These are phyloP conservation scores for Calyptomena viridis DNA, from an alignment of 2,113 vertebrate species.

Conservation along the genomic window DNA sequence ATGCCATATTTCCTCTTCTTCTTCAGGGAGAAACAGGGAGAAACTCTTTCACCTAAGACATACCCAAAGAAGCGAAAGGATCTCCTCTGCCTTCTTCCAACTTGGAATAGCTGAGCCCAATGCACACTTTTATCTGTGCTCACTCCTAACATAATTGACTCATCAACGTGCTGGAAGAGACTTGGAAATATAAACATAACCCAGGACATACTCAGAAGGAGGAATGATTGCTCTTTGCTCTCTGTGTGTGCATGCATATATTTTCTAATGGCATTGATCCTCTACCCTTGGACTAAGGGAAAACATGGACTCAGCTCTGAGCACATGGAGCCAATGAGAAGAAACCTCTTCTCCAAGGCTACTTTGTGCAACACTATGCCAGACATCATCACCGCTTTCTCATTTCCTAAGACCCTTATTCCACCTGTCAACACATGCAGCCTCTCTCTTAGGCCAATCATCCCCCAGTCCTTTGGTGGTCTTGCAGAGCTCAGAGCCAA, in stretches of 20 bases:
- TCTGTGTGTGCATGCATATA: accelerated
- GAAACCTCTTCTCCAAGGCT: not conserved
- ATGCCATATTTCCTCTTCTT: not conserved
- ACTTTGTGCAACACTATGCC: not conserved
- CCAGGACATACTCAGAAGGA: not conserved
- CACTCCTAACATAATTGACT: not conserved
- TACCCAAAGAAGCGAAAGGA: not conserved
- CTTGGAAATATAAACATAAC: not conserved
- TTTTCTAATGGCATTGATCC: not conserved
- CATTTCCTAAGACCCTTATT: not conserved
- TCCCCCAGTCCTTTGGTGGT: not conserved
- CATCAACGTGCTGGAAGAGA: accelerated
- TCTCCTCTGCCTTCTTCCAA: not conserved
- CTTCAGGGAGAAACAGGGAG: not conserved
- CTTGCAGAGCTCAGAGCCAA: not conserved
- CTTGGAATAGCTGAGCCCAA: not conserved
- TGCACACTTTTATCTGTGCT: not conserved
- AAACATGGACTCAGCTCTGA: not conserved
- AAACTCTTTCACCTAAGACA: not conserved
- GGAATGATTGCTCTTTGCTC: not conserved
- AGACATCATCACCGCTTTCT: not conserved
- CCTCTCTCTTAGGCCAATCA: not conserved
- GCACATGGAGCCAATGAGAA: not conserved
- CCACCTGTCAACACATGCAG: not conserved
- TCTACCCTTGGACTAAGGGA: not conserved